Conservation (phyloP, 2,888 invertebrate species). For the Acleris cristana region DNA sequence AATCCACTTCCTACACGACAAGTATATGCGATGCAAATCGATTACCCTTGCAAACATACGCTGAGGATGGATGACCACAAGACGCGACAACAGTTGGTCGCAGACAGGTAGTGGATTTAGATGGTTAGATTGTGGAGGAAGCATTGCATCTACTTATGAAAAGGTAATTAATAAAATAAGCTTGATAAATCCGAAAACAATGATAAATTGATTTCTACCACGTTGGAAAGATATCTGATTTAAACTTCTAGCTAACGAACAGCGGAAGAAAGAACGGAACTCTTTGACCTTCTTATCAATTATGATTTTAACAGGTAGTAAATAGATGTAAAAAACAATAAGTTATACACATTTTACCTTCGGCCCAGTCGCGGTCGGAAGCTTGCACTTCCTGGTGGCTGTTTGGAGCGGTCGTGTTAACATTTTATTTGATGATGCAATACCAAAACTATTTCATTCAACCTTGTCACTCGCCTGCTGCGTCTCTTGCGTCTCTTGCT, state of each 20-base stretch:
- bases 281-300: conserved; percentile 25
- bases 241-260: background rate
- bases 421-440: conserved; percentile 35
- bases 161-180: too few relatives aligned
- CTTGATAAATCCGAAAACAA: too few relatives aligned
- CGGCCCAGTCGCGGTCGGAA: conserved; percentile 32
- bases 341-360: conserved; percentile 35
- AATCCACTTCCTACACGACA: conserved; percentile 32
- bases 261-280: conserved; percentile 17
- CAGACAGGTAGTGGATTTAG: too few relatives aligned
- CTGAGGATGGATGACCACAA: conserved; percentile 10
- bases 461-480: conserved; percentile 26
- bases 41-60: conserved; percentile 27
- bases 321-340: conserved; percentile 31
- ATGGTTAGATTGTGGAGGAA: background rate
- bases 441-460: conserved; percentile 23
- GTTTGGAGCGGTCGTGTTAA: conserved; percentile 24
- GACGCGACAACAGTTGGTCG: background rate
- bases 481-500: conserved; percentile 17
- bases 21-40: conserved; percentile 27
- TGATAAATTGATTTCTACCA: too few relatives aligned
- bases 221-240: too few relatives aligned
- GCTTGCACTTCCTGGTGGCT: conserved; percentile 36
- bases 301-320: conserved; percentile 30
- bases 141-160: background rate